A percentile compares a stretch with the other conserved stretches of the same genome.
Conservation (phyloP, 2,888 invertebrate genomes). For the Stenodera caucasica region DNA sequence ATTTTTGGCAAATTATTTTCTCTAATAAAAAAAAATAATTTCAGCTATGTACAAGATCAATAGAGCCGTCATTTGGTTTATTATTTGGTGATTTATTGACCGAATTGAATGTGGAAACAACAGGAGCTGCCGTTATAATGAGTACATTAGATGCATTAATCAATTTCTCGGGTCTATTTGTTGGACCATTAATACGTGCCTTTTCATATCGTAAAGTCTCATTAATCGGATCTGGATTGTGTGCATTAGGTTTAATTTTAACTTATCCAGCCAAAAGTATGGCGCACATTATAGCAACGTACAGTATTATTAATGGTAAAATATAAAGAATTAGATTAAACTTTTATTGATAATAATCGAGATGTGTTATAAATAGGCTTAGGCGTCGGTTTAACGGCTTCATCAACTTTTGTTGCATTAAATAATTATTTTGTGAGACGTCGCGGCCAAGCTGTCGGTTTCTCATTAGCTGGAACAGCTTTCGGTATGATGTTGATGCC, state of each 20-base stretch:
- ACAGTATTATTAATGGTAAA: slow-evolving; percentile 76
- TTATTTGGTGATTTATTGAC: slow-evolving; percentile 74
- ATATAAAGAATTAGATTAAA: too few species aligned
- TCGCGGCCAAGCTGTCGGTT: slow-evolving; percentile 77
- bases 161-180: slow-evolving; percentile 77
- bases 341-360: slow-evolving; percentile 2
- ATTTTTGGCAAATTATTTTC: not conserved
- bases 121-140: slow-evolving; percentile 74
- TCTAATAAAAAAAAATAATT: slow-evolving; percentile 8
- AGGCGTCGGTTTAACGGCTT: slow-evolving; percentile 75
- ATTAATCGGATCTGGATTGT: slow-evolving; percentile 67
- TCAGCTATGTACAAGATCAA: slow-evolving; percentile 76
- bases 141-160: slow-evolving; percentile 76
- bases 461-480: slow-evolving; percentile 79
- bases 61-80: slow-evolving; percentile 80
- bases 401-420: slow-evolving; percentile 76
- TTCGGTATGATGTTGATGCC: slow-evolving; percentile 80
- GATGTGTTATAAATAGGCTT: slow-evolving; percentile 58
- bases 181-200: slow-evolving; percentile 74
- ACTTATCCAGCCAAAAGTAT: slow-evolving; percentile 73
- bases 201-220: slow-evolving; percentile 75
- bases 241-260: slow-evolving; percentile 66
- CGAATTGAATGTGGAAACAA: slow-evolving; percentile 71
- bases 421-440: slow-evolving; percentile 77
- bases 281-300: slow-evolving; percentile 70